A percentile compares a stretch with the other conserved stretches of the same genome.
Conservation (phyloP, 2,113 vertebrate genomes). For the Megaceryle maxima region DNA sequence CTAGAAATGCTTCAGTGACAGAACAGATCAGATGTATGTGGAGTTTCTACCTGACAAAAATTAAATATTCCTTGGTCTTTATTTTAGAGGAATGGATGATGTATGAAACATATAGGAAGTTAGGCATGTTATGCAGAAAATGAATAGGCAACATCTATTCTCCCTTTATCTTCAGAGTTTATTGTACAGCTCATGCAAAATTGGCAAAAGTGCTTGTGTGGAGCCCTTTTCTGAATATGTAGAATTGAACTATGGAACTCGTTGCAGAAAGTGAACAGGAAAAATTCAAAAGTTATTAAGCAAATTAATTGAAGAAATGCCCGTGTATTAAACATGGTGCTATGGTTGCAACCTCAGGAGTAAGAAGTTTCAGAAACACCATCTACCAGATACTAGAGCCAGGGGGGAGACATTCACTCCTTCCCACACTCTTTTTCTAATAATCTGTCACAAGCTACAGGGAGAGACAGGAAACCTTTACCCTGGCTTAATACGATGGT, state of each 20-base stretch:
- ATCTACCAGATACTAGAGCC: not conserved
- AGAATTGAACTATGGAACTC: not conserved
- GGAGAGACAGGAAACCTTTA: not conserved
- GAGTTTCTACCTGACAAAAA: not conserved
- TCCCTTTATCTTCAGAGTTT: not conserved
- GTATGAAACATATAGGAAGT: not conserved
- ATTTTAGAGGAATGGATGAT: not conserved
- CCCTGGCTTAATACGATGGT: fast-evolving
- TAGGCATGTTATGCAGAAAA: not conserved
- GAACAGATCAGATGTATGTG: not conserved
- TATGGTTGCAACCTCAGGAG: not conserved
- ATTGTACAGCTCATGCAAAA: not conserved
- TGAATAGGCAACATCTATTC: not conserved
- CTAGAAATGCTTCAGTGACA: not conserved
- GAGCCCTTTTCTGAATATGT: not conserved
- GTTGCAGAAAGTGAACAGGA: not conserved
- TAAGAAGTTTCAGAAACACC: not conserved
- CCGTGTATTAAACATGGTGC: not conserved
- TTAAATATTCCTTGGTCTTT: not conserved
- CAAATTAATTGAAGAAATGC: not conserved
- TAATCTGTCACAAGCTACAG: not conserved
- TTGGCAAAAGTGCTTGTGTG: fast-evolving
- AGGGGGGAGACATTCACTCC: fast-evolving
- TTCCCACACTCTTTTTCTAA: not conserved
- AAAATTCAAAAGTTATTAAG: not conserved